phyloP scores from a whole-genome alignment of 2,888 invertebrate species.

The Cryptus armator region DNA sequence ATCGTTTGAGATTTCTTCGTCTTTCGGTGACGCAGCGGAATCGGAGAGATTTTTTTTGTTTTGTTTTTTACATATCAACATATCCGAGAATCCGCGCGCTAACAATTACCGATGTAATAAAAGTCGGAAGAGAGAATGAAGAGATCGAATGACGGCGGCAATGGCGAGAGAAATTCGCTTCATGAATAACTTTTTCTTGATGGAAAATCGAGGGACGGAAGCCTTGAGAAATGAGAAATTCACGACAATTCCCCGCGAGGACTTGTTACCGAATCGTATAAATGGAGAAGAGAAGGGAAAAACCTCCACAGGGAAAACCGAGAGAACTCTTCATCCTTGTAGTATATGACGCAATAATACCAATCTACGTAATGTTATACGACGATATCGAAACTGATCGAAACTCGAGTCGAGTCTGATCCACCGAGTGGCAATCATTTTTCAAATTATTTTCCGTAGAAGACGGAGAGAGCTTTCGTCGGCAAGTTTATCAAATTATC shows the following conservation, averaged over 20 bases:
- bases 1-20: background rate
- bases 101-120: slow-evolving; percentile 39
- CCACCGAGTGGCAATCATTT: slow-evolving; percentile 6
- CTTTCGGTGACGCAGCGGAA: background rate
- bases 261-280: slow-evolving; percentile 5
- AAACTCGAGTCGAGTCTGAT: slow-evolving; percentile 7
- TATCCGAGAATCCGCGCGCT: slow-evolving; percentile 1
- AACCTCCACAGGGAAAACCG: background rate
- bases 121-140: background rate
- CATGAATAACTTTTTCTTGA: slow-evolving; percentile 2
- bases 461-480: background rate
- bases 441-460: background rate
- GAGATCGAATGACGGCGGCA: background rate
- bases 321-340: background rate
- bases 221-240: slow-evolving; percentile 20
- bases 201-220: background rate
- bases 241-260: slow-evolving; percentile 32
- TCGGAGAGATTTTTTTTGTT: background rate
- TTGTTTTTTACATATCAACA: background rate
- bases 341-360: background rate
- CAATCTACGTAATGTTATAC: background rate
- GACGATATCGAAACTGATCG: slow-evolving; percentile 22
- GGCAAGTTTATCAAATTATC: slow-evolving; percentile 58
- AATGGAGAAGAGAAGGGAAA: background rate
- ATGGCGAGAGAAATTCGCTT: background rate